Base-by-base conservation (phyloP, 2,113 vertebrate genomes). In the Aspidoscelis tigris region DNA sequence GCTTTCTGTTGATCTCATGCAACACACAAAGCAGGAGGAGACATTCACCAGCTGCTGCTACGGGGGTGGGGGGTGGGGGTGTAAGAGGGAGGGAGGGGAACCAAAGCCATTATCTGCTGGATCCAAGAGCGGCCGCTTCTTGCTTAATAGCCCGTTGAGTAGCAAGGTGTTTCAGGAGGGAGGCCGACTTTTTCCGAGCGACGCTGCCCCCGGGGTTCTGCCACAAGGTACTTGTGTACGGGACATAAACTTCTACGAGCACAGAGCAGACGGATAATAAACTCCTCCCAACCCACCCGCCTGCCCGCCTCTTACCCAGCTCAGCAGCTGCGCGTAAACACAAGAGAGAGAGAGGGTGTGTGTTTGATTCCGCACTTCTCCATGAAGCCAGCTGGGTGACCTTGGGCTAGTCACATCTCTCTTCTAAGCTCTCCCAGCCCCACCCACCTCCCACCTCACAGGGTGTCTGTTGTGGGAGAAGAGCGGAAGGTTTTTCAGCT, bases 41-140 rank as follows among this genome's bases (percentile, higher is more conserved):
- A 18, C 87, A 44, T 88, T 78, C 88, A 47, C 81, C 82, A 78
- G 89, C 91, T 87, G 83, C 79, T 77, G 14, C 43, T 81, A 77
- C 71, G 73, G 26, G 83, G 83, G 72, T 8, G 4, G 55, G 21
- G 3, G 53, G 18, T 14, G 33, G 33, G 33, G 33, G 33, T 33
- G 33, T 33, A 33, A 33, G 33, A 33, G 55, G 8, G 55, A 55
- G 16, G 55, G 55, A 55, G 76, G 43, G 39, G 44, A 79, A 58
- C 70, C 9, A n/a, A 24, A 21, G 14, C 39, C 58, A 71, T 71
- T 53, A 5, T 64, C 8, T 39, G n/a, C 65, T 53, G 21, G 1
- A 10, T 41, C 16, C 64, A 70, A 83, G 68, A 33, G 76, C 70
- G 11, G 53, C 73, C 33, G 33, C 79, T 64, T 66, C 77, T 76